A percentile compares a stretch with the other conserved stretches of the same genome.
Conservation (phyloP, 2,797 vertebrate genomes). For the Pseudochromis fuscus region DNA sequence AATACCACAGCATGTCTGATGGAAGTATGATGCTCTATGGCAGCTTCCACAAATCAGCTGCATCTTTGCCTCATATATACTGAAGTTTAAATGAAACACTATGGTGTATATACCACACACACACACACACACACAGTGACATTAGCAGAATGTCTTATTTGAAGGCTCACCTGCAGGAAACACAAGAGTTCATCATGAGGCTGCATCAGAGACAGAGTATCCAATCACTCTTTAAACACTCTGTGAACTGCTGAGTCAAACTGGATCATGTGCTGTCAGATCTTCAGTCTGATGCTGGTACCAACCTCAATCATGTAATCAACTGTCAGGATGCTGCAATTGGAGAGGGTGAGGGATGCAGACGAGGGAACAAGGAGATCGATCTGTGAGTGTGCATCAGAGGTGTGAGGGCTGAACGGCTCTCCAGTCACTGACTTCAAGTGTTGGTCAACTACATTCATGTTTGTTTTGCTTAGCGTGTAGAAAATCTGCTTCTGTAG, state of each 20-base stretch:
- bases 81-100: too few relatives aligned
- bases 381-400: constrained; percentile 37
- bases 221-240: too few relatives aligned
- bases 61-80: too few relatives aligned
- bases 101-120: too few relatives aligned
- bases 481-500: constrained; percentile 58
- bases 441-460: rapidly evolving
- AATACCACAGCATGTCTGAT: too few relatives aligned
- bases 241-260: constrained; percentile 14
- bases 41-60: too few relatives aligned
- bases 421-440: not conserved
- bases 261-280: not conserved
- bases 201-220: constrained; percentile 7
- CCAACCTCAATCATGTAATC: constrained; percentile 68
- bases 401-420: constrained; percentile 16
- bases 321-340: constrained; percentile 68
- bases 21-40: too few relatives aligned
- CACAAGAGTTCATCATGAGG: too few relatives aligned
- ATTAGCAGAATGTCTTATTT: not conserved
- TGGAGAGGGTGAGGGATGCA: constrained; percentile 49
- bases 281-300: not conserved
- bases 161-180: constrained; percentile 52
- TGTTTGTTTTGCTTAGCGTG: not conserved
- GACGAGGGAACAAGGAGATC: constrained; percentile 51
- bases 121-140: too few relatives aligned